A percentile compares a stretch with the other conserved stretches of the same genome.
These are phyloP conservation scores for Dolichotis patagonum DNA, from an alignment of 2,113 vertebrate species.

Conservation along the genomic window DNA sequence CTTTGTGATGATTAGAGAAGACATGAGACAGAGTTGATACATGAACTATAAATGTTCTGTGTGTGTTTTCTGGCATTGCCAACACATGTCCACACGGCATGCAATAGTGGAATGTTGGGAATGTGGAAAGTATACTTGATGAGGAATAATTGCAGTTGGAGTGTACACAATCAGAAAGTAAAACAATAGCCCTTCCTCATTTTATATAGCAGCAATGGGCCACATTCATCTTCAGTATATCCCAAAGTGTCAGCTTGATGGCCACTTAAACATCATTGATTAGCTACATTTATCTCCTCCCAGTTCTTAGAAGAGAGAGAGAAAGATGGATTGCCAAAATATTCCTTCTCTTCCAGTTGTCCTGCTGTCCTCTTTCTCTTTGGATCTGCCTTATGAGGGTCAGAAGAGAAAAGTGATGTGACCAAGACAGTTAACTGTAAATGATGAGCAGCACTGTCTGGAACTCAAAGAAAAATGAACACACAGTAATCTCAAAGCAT, in stretches of 20 bases:
- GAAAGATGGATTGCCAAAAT: neutral
- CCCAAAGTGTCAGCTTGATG: neutral
- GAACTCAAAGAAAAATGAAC: neutral
- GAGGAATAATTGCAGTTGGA: neutral
- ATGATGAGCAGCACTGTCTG: neutral
- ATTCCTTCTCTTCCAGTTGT: neutral
- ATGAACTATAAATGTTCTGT: accelerated
- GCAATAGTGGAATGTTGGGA: neutral
- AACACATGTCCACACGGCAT: accelerated
- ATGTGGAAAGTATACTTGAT: neutral
- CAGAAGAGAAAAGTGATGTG: neutral
- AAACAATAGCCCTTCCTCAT: neutral
- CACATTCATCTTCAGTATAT: neutral
- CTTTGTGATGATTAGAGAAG: neutral
- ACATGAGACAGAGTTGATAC: neutral
- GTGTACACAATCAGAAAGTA: neutral
- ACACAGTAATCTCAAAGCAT: neutral
- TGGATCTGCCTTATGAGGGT: neutral
- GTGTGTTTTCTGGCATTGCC: neutral
- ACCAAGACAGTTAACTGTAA: neutral
- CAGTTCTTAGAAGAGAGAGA: constrained; percentile 4
- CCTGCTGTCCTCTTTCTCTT: neutral
- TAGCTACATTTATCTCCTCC: neutral
- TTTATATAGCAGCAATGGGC: neutral
- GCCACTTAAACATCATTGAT: neutral